These are phyloP conservation scores for Athalia cordata DNA, from an alignment of 2,888 invertebrate genomes.

Conservation along the genomic window DNA sequence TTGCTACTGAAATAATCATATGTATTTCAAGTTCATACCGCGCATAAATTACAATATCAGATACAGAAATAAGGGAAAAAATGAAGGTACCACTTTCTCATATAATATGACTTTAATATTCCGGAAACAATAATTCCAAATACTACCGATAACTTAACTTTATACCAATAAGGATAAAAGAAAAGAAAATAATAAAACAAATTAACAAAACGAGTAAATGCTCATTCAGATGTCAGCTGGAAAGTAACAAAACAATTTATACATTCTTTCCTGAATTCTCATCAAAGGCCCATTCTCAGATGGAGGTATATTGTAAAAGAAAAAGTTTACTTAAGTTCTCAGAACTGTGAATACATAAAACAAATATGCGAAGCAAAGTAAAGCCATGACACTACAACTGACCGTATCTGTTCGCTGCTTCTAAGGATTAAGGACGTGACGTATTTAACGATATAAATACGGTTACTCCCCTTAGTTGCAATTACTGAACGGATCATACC, in stretches of 20 bases:
- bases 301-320: neutral
- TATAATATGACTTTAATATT: neutral
- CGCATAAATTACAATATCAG: too few relatives aligned
- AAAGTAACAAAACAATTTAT: too few relatives aligned
- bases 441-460: constrained; percentile 37
- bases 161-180: too few relatives aligned
- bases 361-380: neutral
- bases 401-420: neutral
- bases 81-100: neutral
- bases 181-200: too few relatives aligned
- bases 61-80: neutral
- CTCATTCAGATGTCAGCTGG: too few relatives aligned
- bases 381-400: neutral
- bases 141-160: too few relatives aligned
- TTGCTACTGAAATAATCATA: too few relatives aligned
- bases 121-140: too few relatives aligned
- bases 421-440: constrained; percentile 37
- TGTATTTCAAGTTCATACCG: too few relatives aligned
- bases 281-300: too few relatives aligned
- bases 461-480: neutral
- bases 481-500: constrained; percentile 5
- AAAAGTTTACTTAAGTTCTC: neutral
- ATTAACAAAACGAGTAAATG: too few relatives aligned
- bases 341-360: neutral
- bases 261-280: too few relatives aligned